Evolutionary conservation across 2,888 invertebrate genomes (phyloP).

Genomic region (Eupithecia centaureata): DNA sequence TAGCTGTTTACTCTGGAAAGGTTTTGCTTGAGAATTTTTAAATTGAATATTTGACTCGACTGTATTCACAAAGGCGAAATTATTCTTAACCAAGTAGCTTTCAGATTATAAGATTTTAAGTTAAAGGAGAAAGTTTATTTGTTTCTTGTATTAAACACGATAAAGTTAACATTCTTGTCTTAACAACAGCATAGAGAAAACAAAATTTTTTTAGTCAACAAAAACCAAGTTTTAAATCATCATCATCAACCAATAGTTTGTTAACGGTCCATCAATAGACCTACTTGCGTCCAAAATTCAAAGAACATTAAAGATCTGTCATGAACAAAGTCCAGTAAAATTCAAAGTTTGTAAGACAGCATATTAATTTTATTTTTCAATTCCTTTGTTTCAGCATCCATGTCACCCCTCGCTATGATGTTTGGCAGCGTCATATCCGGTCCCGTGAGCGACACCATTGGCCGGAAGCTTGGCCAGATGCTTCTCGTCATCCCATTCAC

Average conservation of each 20-base stretch:
- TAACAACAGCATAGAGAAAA: background rate
- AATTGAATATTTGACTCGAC: background rate
- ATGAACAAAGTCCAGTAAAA: background rate
- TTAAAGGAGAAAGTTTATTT: background rate
- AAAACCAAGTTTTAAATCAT: background rate
- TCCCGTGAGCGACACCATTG: conserved; percentile 55
- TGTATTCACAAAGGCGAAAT: background rate
- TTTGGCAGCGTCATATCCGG: conserved; percentile 59
- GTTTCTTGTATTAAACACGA: background rate
- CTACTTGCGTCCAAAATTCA: background rate
- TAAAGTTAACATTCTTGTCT: background rate
- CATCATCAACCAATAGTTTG: background rate
- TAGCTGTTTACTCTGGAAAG: background rate
- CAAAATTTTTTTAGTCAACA: background rate
- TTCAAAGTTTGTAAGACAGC: too few species aligned
- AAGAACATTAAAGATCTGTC: background rate
- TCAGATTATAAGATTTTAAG: background rate
- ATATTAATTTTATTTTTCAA: background rate
- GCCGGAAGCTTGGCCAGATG: conserved; percentile 57
- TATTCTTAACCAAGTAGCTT: background rate
- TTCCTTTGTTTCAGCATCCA: conserved; percentile 54
- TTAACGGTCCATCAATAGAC: background rate
- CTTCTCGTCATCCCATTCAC: conserved; percentile 51
- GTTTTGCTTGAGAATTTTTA: background rate
- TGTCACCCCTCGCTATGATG: conserved; percentile 56